phyloP scores from a whole-genome alignment of 2,797 vertebrate species.

The Urocyon cinereoargenteus region DNA sequence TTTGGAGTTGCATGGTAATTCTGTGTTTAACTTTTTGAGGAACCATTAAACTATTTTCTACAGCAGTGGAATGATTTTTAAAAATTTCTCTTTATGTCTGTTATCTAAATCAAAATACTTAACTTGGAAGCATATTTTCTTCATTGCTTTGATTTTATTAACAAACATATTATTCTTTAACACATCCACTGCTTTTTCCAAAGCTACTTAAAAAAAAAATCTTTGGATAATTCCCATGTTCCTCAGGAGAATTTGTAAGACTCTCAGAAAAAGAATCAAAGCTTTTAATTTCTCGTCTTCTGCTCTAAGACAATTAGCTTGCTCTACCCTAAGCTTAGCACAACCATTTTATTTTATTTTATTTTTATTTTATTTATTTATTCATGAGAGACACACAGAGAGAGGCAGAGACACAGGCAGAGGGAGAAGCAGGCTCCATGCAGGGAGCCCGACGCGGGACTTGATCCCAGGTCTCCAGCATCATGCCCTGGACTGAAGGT shows the following conservation, averaged over 20 bases:
- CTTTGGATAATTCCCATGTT: conserved; percentile 33
- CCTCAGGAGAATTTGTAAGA: conserved; percentile 53
- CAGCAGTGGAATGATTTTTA: not conserved
- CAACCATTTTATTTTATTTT: conserved; percentile 28
- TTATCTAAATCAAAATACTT: conserved; percentile 60
- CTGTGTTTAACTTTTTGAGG: conserved; percentile 33
- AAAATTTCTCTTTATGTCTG: not conserved
- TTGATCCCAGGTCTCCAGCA: too few relatives aligned
- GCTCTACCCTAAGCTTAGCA: not conserved
- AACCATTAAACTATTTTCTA: conserved; percentile 8
- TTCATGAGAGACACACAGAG: too few relatives aligned
- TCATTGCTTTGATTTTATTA: conserved; percentile 52
- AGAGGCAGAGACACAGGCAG: too few relatives aligned
- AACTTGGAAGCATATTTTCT: conserved; percentile 43
- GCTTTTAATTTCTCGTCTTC: conserved; percentile 58
- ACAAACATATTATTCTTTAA: conserved; percentile 55
- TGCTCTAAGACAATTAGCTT: conserved; percentile 49
- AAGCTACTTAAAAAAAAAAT: conserved; percentile 50
- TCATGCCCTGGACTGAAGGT: too few relatives aligned
- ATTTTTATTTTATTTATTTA: too few relatives aligned
- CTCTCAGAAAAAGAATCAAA: conserved; percentile 44
- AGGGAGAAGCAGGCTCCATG: too few relatives aligned
- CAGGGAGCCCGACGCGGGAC: too few relatives aligned
- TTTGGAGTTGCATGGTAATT: not conserved
- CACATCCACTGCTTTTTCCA: not conserved